A percentile compares a stretch with the other conserved stretches of the same genome.
Conservation (phyloP, 2,113 vertebrate genomes). For the Melierax canorus region DNA sequence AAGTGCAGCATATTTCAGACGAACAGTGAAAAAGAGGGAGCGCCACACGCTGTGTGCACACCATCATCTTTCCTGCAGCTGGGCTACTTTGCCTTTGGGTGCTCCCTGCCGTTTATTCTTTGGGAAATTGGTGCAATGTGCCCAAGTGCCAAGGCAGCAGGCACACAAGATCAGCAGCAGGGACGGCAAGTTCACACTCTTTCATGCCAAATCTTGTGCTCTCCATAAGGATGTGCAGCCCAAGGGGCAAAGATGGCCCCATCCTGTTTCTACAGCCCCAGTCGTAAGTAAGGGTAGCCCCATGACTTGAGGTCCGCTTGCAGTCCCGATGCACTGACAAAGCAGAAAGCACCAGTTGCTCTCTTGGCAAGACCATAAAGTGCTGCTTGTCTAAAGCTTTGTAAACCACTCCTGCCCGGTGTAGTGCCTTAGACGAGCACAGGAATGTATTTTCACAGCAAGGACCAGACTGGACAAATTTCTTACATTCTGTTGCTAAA, state of each 20-base stretch:
- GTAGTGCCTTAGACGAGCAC: background rate
- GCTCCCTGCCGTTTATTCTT: background rate
- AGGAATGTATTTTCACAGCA: background rate
- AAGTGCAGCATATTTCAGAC: background rate
- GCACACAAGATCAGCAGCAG: background rate
- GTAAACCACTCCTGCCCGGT: background rate
- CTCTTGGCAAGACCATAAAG: background rate
- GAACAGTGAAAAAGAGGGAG: background rate
- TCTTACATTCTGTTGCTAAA: background rate
- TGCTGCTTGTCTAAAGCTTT: background rate
- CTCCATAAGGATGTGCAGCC: background rate
- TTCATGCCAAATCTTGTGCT: background rate
- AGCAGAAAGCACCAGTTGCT: background rate
- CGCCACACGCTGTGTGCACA: background rate
- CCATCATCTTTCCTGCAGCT: background rate
- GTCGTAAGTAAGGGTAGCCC: background rate
- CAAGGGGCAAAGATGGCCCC: background rate
- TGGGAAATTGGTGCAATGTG: background rate
- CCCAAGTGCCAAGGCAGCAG: background rate
- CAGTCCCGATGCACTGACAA: background rate
- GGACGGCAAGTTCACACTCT: background rate
- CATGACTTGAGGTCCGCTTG: accelerated
- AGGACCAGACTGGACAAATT: background rate
- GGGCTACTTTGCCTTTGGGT: background rate
- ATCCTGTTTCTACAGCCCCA: background rate